phyloP scores from a whole-genome alignment of 2,113 vertebrate species.

The Podilymbus podiceps region DNA sequence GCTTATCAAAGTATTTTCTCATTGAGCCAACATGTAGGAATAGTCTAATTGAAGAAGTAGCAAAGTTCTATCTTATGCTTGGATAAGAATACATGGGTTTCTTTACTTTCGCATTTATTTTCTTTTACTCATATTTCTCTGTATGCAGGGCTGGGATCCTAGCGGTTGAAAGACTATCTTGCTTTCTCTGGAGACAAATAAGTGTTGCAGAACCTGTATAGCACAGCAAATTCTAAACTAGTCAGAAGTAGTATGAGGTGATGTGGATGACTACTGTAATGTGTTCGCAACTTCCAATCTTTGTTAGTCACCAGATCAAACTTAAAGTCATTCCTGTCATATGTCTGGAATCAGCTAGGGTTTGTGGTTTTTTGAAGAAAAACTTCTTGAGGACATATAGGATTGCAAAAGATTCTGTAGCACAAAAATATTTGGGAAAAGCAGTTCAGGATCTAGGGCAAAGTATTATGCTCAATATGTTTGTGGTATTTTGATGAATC shows the following conservation, averaged over 20 bases:
- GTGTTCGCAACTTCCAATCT: not conserved
- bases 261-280: not conserved
- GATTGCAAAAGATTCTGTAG: not conserved
- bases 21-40: not conserved
- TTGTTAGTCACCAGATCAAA: not conserved
- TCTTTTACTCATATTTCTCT: not conserved
- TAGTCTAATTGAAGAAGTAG: not conserved
- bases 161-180: not conserved
- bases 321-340: not conserved
- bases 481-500: not conserved
- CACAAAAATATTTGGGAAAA: not conserved
- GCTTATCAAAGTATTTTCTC: not conserved
- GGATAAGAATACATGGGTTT: fast-evolving
- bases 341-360: not conserved
- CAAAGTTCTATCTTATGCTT: not conserved
- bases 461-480: not conserved
- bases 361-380: not conserved
- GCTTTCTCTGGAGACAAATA: not conserved
- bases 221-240: too few relatives aligned
- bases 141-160: not conserved
- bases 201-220: not conserved
- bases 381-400: not conserved
- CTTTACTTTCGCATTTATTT: not conserved
- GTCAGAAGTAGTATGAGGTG: not conserved
- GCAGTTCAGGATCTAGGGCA: not conserved